Conservation (phyloP, 2,888 invertebrate genomes). For the Carterocephalus palaemon region DNA sequence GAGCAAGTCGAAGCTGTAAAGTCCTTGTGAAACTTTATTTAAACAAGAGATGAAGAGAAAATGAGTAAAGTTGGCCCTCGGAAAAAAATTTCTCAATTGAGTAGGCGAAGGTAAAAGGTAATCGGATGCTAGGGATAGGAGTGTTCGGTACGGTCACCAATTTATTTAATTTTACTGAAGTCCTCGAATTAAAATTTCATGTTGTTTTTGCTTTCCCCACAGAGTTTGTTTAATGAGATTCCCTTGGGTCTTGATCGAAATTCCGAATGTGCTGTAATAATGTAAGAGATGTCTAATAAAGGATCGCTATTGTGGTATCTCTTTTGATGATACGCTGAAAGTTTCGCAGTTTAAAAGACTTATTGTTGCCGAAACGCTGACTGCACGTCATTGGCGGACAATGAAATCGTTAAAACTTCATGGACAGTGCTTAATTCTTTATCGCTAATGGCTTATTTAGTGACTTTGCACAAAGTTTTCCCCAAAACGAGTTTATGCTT, state of each 20-base stretch:
- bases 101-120: constrained; percentile 58
- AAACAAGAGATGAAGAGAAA: constrained; percentile 65
- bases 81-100: constrained; percentile 58
- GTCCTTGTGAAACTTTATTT: constrained; percentile 59
- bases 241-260: neutral
- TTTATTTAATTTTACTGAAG: constrained; percentile 25
- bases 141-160: constrained; percentile 21
- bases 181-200: constrained; percentile 15
- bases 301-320: constrained; percentile 26
- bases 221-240: constrained; percentile 14
- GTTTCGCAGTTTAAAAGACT: constrained; percentile 44
- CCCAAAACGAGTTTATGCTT: constrained; percentile 21
- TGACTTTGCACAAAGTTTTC: constrained; percentile 31
- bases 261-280: constrained; percentile 13
- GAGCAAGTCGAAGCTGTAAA: constrained; percentile 51
- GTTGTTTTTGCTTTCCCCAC: constrained; percentile 7
- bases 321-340: constrained; percentile 36
- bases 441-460: constrained; percentile 55
- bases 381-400: constrained; percentile 47
- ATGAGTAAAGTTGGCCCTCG: constrained; percentile 67
- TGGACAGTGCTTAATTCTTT: constrained; percentile 48
- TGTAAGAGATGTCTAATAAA: constrained; percentile 13
- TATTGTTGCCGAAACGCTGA: constrained; percentile 48
- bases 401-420: constrained; percentile 60
- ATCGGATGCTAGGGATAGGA: constrained; percentile 52